A percentile compares a stretch with the other conserved stretches of the same genome.
phyloP scores from a whole-genome alignment of 2,113 vertebrate species.

The Grus americana region DNA sequence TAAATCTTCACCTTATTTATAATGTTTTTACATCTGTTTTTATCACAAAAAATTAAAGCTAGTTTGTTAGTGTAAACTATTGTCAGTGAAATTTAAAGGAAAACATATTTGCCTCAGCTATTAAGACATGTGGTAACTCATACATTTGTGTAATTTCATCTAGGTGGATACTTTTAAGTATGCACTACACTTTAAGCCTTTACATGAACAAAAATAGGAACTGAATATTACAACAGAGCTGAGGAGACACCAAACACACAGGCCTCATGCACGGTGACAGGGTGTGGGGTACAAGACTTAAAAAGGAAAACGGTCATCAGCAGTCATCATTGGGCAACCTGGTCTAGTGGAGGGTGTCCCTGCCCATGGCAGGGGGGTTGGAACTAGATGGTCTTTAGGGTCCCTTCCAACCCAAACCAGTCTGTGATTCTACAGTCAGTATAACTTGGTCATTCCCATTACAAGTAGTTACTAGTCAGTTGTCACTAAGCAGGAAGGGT shows the following conservation, averaged over 20 bases:
- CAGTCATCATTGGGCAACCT: too few species aligned
- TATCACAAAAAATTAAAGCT: background rate
- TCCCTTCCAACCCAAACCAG: too few species aligned
- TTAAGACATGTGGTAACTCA: background rate
- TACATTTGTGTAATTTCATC: background rate
- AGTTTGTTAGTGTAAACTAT: background rate
- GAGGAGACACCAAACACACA: background rate
- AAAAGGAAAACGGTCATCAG: background rate
- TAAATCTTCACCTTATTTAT: background rate
- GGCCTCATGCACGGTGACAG: accelerated
- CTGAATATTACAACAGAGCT: background rate
- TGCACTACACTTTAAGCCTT: background rate
- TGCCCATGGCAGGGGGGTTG: too few species aligned
- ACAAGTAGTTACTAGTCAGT: too few species aligned
- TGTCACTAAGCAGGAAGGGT: background rate
- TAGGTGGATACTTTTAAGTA: background rate
- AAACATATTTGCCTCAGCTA: background rate
- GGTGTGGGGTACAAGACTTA: background rate
- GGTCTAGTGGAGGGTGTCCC: too few species aligned
- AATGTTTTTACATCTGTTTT: background rate
- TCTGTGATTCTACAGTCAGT: background rate
- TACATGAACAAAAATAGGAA: background rate
- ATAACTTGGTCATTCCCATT: background rate
- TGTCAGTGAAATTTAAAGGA: background rate
- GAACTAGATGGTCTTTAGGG: too few species aligned